A percentile compares a stretch with the other conserved stretches of the same genome.
phyloP scores from a whole-genome alignment of 2,888 invertebrate genomes.

The Notodonta dromedarius region DNA sequence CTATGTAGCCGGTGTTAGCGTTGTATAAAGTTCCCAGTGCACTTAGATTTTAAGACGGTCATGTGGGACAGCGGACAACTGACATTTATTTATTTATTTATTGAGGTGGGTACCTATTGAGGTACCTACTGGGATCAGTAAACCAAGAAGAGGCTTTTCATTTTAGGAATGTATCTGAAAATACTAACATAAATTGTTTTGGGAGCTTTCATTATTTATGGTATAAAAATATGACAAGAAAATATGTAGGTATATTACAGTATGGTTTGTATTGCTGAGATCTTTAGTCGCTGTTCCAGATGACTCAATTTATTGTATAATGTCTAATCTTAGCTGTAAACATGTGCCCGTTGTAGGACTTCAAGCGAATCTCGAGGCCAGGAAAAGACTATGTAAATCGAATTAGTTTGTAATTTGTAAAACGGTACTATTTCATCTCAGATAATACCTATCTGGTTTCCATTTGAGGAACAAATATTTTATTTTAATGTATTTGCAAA shows the following conservation, averaged over 20 bases:
- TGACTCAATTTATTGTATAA: constrained; percentile 9
- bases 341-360: constrained; percentile 40
- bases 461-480: neutral
- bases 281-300: neutral
- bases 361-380: constrained; percentile 37
- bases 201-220: too few relatives aligned
- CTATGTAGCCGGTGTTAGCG: constrained; percentile 72
- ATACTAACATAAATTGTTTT: too few relatives aligned
- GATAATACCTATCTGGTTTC: neutral
- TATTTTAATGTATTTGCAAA: neutral
- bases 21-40: constrained; percentile 69
- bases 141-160: too few relatives aligned
- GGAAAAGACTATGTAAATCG: constrained; percentile 49
- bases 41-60: constrained; percentile 20
- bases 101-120: too few relatives aligned
- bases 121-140: too few relatives aligned
- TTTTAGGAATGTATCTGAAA: too few relatives aligned
- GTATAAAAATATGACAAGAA: too few relatives aligned
- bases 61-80: constrained; percentile 11
- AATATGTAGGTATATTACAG: too few relatives aligned
- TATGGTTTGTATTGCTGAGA: neutral
- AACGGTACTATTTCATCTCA: constrained; percentile 10
- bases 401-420: constrained; percentile 32
- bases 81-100: too few relatives aligned
- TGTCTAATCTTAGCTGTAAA: constrained; percentile 34